Evolutionary conservation across 2,113 vertebrate species (phyloP).

Genomic region (Amphilophus citrinellus): DNA sequence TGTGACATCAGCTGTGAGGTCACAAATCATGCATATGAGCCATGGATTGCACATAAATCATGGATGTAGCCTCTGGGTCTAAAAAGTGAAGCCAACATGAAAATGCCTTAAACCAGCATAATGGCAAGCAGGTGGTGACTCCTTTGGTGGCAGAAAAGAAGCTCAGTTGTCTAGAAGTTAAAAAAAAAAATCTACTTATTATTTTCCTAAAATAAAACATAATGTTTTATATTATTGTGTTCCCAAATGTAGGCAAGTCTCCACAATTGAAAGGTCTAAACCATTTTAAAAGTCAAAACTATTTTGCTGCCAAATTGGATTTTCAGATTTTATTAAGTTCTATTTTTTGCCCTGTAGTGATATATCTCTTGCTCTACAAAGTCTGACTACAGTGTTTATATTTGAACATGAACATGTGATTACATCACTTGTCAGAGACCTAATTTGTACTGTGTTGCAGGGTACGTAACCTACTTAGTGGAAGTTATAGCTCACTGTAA

Average conservation of each 20-base stretch:
- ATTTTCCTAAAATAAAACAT: no score
- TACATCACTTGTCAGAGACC: conserved; percentile 37
- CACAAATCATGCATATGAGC: background rate
- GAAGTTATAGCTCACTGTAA: conserved; percentile 54
- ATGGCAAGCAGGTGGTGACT: background rate
- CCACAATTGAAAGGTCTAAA: background rate
- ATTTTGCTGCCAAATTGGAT: conserved; percentile 5
- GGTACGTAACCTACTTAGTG: conserved; percentile 57
- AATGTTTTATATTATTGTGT: no score
- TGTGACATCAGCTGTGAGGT: background rate
- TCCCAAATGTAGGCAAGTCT: background rate
- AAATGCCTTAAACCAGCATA: background rate
- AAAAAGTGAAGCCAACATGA: background rate
- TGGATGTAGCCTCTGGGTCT: background rate
- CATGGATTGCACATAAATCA: background rate
- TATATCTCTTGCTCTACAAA: background rate
- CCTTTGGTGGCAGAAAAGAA: background rate
- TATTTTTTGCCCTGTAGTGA: conserved; percentile 6
- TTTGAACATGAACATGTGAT: conserved; percentile 42
- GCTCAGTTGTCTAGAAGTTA: background rate
- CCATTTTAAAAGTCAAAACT: background rate
- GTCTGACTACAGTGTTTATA: conserved; percentile 33
- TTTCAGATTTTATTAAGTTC: conserved; percentile 21
- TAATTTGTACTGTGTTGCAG: conserved; percentile 50
- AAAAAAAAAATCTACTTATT: background rate